phyloP scores from a whole-genome alignment of 2,888 invertebrate genomes.

The Caenorhabditis imperialis region DNA sequence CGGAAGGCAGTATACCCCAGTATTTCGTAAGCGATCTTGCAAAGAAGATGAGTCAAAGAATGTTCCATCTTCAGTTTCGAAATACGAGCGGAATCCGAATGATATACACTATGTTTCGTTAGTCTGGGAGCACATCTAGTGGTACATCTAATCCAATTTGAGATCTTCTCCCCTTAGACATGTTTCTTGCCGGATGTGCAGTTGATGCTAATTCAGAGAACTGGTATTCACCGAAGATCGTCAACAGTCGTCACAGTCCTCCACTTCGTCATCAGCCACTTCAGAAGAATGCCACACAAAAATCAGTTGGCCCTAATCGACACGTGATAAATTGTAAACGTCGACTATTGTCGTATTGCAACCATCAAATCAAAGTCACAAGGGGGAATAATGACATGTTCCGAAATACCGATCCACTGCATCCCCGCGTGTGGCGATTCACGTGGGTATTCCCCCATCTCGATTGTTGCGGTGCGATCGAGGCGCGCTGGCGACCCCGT shows the following conservation, averaged over 20 bases:
- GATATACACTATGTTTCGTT: slow-evolving; percentile 9
- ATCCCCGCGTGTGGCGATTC: slow-evolving; percentile 40
- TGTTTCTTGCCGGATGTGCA: not conserved
- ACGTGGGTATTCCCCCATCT: slow-evolving; percentile 48
- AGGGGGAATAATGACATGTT: slow-evolving; percentile 47
- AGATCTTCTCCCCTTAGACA: slow-evolving; percentile 12
- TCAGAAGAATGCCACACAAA: slow-evolving; percentile 13
- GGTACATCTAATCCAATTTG: slow-evolving; percentile 18
- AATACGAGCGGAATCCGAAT: slow-evolving; percentile 7
- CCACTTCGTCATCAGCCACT: slow-evolving; percentile 27
- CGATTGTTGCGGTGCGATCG: not conserved
- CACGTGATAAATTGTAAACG: slow-evolving; percentile 48
- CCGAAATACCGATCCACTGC: slow-evolving; percentile 34
- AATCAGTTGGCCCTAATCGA: slow-evolving; percentile 11
- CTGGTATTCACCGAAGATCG: slow-evolving; percentile 11
- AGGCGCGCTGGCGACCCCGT: slow-evolving; percentile 5
- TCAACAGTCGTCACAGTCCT: slow-evolving; percentile 17
- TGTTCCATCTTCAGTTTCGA: slow-evolving; percentile 2
- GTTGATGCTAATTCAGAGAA: slow-evolving; percentile 19
- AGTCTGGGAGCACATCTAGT: not conserved
- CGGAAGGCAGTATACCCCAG: slow-evolving; percentile 18
- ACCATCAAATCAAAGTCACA: slow-evolving; percentile 46
- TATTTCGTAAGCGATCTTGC: slow-evolving; percentile 33
- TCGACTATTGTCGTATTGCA: slow-evolving; percentile 27
- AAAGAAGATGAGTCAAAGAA: slow-evolving; percentile 25